A percentile compares a stretch with the other conserved stretches of the same genome.
These are phyloP conservation scores for Lagria hirta DNA, from an alignment of 2,888 invertebrate genomes.

Conservation along the genomic window DNA sequence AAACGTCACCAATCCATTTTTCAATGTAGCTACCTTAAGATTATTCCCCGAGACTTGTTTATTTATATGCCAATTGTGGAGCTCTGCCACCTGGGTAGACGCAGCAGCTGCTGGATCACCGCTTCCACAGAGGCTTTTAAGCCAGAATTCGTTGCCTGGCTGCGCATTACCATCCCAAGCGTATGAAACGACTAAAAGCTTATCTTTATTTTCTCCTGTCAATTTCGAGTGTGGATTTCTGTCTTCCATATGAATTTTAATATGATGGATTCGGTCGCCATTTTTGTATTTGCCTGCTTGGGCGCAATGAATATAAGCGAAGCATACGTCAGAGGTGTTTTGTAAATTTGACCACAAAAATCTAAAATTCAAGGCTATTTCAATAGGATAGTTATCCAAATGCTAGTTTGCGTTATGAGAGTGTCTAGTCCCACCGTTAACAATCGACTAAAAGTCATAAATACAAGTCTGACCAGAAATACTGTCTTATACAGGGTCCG, in stretches of 20 bases:
- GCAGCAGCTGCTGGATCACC: slow-evolving; percentile 66
- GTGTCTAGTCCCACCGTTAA: no score
- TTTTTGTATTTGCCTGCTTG: slow-evolving; percentile 55
- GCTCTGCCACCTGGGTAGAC: slow-evolving; percentile 61
- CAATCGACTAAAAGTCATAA: no score
- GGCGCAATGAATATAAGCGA: slow-evolving; percentile 60
- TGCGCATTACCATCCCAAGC: slow-evolving; percentile 73
- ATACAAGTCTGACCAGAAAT: no score
- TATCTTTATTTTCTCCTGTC: slow-evolving; percentile 49
- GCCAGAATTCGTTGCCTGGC: slow-evolving; percentile 75
- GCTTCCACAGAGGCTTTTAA: slow-evolving; percentile 56
- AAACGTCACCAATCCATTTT: slow-evolving; percentile 34
- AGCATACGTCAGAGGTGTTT: slow-evolving; percentile 65
- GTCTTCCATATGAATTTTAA: slow-evolving; percentile 55
- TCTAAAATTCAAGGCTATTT: no score
- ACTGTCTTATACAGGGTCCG: no score
- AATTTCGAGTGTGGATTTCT: slow-evolving; percentile 61
- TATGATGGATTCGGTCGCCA: slow-evolving; percentile 43
- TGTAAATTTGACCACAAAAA: slow-evolving; percentile 47
- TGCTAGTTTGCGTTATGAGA: no score
- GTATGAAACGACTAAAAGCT: slow-evolving; percentile 35
- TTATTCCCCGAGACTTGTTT: slow-evolving; percentile 55
- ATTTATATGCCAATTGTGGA: slow-evolving; percentile 64
- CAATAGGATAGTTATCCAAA: no score
- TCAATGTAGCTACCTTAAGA: slow-evolving; percentile 56